phyloP scores from a whole-genome alignment of 2,888 invertebrate genomes.

The Hydraecia micacea region DNA sequence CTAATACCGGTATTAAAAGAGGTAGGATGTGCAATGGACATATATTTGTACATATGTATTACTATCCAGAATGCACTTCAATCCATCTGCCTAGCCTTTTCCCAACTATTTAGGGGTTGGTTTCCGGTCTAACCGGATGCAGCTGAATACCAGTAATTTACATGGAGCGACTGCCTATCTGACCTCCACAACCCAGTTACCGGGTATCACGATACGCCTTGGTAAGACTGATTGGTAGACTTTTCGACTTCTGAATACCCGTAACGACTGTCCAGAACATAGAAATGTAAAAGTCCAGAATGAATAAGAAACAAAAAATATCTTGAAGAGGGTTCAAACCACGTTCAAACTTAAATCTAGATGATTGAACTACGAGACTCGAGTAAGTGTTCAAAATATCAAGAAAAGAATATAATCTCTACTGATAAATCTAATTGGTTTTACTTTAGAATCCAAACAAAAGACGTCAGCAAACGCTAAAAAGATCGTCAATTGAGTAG shows the following conservation, averaged over 20 bases:
- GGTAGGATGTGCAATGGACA: background rate
- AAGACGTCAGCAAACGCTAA: background rate
- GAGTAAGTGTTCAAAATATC: background rate
- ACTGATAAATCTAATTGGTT: background rate
- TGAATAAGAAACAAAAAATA: background rate
- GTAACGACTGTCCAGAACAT: background rate
- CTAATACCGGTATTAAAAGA: conserved; percentile 14
- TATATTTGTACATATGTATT: background rate
- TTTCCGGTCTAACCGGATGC: background rate
- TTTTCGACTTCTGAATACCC: background rate
- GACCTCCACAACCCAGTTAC: background rate
- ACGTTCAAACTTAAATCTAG: background rate
- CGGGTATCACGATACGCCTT: background rate
- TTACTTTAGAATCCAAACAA: background rate
- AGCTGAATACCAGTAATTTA: background rate
- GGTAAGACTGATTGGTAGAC: background rate
- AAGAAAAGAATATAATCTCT: background rate
- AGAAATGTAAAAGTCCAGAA: no score
- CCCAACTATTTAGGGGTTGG: background rate
- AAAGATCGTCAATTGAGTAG: background rate
- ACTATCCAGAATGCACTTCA: background rate
- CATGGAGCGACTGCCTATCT: background rate
- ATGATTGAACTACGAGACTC: background rate
- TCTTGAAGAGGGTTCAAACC: background rate
- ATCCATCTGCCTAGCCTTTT: background rate